Percentiles rank a stretch among this genome's conserved stretches.
Evolutionary conservation across 2,797 vertebrate species (phyloP).

Genomic region (Galaxias olidus): DNA sequence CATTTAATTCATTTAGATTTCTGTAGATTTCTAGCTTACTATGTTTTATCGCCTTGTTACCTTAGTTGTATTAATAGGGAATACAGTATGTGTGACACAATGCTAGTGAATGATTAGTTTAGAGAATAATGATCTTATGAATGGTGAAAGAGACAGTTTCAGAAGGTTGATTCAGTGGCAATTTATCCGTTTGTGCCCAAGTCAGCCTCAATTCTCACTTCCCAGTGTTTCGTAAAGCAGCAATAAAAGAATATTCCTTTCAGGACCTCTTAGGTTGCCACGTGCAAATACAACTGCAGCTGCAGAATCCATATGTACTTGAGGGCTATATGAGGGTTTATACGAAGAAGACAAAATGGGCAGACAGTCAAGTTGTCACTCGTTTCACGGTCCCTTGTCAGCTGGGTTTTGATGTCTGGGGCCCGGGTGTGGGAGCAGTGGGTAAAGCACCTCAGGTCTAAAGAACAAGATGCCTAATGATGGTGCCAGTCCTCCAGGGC

Average conservation of each 20-base stretch:
- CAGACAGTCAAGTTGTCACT: slow-evolving; percentile 70
- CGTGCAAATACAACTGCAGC: slow-evolving; percentile 39
- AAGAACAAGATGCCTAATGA: slow-evolving; percentile 70
- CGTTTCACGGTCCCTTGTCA: slow-evolving; percentile 70
- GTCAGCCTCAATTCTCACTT: slow-evolving; percentile 11
- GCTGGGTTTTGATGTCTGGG: slow-evolving; percentile 63
- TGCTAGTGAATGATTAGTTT: too few relatives aligned
- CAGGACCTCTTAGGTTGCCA: slow-evolving; percentile 17
- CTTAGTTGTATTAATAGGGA: not conserved
- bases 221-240: slow-evolving; percentile 26
- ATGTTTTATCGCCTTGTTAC: slow-evolving; percentile 1
- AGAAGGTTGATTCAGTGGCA: too few relatives aligned
- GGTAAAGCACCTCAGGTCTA: slow-evolving; percentile 62
- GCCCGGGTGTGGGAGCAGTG: slow-evolving; percentile 53
- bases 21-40: slow-evolving; percentile 21
- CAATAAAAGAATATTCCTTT: slow-evolving; percentile 12
- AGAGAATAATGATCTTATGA: too few relatives aligned
- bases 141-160: too few relatives aligned
- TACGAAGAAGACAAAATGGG: slow-evolving; percentile 45
- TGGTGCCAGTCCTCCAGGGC: slow-evolving; percentile 77
- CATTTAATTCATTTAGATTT: slow-evolving; percentile 50
- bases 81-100: too few relatives aligned
- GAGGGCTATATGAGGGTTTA: too few relatives aligned
- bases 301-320: slow-evolving; percentile 23
- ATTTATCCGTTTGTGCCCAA: not conserved